Conservation (phyloP, 2,113 vertebrate genomes). For the Natator depressus region DNA sequence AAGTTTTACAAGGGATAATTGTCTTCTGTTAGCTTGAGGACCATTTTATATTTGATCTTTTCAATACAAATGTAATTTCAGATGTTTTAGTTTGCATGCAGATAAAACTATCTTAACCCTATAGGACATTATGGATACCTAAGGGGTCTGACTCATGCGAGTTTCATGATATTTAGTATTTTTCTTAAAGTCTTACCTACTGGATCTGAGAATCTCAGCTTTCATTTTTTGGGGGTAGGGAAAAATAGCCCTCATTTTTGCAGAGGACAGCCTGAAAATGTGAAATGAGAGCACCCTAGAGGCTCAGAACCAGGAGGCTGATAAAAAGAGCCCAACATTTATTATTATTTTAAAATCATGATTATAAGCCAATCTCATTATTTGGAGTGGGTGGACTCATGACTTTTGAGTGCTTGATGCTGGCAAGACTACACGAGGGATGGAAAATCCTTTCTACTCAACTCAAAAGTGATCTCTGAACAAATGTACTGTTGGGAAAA, state of each 20-base stretch:
- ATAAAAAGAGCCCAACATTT: not conserved
- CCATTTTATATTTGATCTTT: not conserved
- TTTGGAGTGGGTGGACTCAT: not conserved
- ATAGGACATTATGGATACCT: not conserved
- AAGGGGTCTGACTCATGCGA: not conserved
- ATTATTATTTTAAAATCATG: not conserved
- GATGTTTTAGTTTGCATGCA: not conserved
- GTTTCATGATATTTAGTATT: not conserved
- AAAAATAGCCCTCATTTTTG: not conserved
- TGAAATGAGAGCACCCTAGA: not conserved
- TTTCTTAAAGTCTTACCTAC: not conserved
- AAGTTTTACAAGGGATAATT: not conserved
- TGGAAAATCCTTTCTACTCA: not conserved
- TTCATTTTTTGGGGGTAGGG: not conserved
- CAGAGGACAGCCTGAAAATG: not conserved
- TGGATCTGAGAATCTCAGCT: not conserved
- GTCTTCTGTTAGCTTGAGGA: not conserved
- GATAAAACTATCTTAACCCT: not conserved
- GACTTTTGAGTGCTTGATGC: not conserved
- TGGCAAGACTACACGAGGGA: not conserved
- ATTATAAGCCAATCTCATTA: not conserved
- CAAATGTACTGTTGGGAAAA: not conserved
- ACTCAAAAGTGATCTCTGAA: not conserved
- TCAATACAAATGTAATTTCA: slow-evolving; percentile 1
- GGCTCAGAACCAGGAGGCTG: not conserved